These are phyloP conservation scores for Polypterus bichir DNA, from an alignment of 2,113 vertebrate genomes.

Conservation along the genomic window DNA sequence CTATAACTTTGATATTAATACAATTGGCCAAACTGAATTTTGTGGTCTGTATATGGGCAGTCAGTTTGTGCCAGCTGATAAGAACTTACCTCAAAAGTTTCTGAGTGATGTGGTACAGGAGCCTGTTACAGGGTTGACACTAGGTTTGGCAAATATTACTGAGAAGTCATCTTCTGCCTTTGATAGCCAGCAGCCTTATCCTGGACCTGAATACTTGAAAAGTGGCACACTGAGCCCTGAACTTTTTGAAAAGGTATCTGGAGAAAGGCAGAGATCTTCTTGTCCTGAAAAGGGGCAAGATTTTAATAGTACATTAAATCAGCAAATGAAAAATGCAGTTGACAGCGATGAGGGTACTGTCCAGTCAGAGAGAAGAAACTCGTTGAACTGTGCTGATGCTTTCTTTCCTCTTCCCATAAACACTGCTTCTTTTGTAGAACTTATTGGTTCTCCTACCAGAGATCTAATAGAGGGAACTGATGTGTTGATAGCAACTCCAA, in stretches of 20 bases:
- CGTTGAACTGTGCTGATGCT: conserved; percentile 52
- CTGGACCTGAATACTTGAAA: conserved; percentile 44
- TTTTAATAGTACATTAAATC: too few relatives aligned
- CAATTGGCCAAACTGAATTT: conserved; percentile 79
- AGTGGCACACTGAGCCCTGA: conserved; percentile 59
- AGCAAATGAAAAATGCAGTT: conserved; percentile 28
- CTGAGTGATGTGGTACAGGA: conserved; percentile 85
- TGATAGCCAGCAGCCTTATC: conserved; percentile 47
- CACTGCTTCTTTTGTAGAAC: conserved; percentile 63
- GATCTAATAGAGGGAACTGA: conserved; percentile 70
- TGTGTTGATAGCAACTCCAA: conserved; percentile 69
- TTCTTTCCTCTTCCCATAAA: conserved; percentile 55
- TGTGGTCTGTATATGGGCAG: conserved; percentile 81
- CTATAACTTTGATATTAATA: conserved; percentile 92
- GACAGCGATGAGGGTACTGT: conserved; percentile 50
- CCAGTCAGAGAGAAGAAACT: conserved; percentile 52
- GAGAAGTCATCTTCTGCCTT: conserved; percentile 26
- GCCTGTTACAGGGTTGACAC: conserved; percentile 47
- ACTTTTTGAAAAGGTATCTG: conserved; percentile 60
- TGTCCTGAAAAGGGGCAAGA: too few relatives aligned
- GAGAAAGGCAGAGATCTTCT: conserved; percentile 42
- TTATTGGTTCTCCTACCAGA: conserved; percentile 68
- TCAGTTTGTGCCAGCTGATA: conserved; percentile 89
- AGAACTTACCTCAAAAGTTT: conserved; percentile 84
- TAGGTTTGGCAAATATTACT: conserved; percentile 24